Base-by-base conservation (phyloP, 2,888 invertebrate species). In the Polyploca ridens region DNA sequence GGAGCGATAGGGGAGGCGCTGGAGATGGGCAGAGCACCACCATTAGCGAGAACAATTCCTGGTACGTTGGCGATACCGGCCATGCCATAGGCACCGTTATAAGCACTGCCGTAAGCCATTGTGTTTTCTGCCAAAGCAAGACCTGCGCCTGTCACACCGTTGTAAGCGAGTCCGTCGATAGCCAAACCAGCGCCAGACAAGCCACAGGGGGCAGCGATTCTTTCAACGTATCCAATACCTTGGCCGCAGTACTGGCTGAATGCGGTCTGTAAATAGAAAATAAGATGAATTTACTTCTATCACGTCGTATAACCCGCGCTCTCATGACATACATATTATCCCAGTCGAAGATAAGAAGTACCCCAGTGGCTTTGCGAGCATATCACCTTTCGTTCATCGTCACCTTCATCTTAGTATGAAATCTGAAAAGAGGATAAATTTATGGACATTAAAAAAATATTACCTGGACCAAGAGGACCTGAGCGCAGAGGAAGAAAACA, bases 1-100 rank as follows among this genome's bases (percentile, higher is more conserved):
- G 86, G 83, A 5, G 76, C 67, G 27, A 82, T 79, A 0, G 82
- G 81, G 2, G 86, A 85, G 38, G 75, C 65, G 60, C 82, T 80
- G 19, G 73, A 73, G 0, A 83, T 72, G 2, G 73, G 63, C 7
- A 81, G 68, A 10, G 69, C 70, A 16, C 74, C 73, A 14, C 76
- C 74, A 63, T 67, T 74, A 58, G 58, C 59, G 5, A 54, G 8
- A 67, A 68, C 61, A 10, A 54, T 46, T 6, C 46, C 46, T 46
- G 46, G n/a, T n/a, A n/a, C 54, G 19, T 54, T 54, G n/a, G n/a
- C n/a, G 7, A 46, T 46, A 46, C 46, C 46, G n/a, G n/a, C n/a
- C 1, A 46, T 46, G n/a, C 46, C 46, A 7, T 14, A 11, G 14
- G 14, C 16, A 6, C 46, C 46, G 46, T 41, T 27, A 27, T 27